Conservation (phyloP, 2,113 vertebrate genomes). For the Notarius quadriscutis region DNA sequence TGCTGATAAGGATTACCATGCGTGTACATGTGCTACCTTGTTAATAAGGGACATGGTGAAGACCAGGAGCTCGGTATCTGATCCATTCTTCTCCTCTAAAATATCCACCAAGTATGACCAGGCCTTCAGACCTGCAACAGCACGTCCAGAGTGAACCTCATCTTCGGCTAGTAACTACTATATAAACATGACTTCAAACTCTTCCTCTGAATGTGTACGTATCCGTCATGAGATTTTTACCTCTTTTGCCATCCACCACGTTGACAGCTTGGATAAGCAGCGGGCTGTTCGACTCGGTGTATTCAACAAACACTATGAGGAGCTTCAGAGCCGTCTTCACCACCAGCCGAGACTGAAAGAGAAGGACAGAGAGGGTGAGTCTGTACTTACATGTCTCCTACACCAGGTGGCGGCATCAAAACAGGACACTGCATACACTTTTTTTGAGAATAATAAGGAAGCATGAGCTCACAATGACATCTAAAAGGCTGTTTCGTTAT, state of each 20-base stretch:
- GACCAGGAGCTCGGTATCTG: slow-evolving; percentile 85
- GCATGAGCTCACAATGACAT: not conserved
- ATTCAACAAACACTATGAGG: slow-evolving; percentile 95
- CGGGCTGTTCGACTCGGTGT: slow-evolving; percentile 83
- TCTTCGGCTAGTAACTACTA: not conserved
- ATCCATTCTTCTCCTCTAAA: slow-evolving; percentile 82
- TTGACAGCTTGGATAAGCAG: slow-evolving; percentile 83
- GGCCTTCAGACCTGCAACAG: slow-evolving; percentile 70
- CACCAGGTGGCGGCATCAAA: slow-evolving; percentile 54
- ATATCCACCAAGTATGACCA: slow-evolving; percentile 85
- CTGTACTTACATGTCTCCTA: not conserved
- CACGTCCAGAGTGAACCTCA: not conserved
- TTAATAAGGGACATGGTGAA: slow-evolving; percentile 91
- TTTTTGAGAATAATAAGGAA: not conserved
- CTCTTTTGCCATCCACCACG: slow-evolving; percentile 75
- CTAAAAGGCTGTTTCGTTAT: not conserved
- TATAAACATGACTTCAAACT: not conserved
- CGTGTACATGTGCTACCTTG: slow-evolving; percentile 76
- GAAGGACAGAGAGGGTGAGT: slow-evolving; percentile 34
- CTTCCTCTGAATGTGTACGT: not conserved
- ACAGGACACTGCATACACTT: not conserved
- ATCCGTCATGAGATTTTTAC: slow-evolving; percentile 58
- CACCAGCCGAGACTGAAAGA: slow-evolving; percentile 86
- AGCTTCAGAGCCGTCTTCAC: slow-evolving; percentile 94
- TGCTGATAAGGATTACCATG: not conserved